phyloP scores from a whole-genome alignment of 92 coral and sea anemone genomes.

The Porites lobata region DNA sequence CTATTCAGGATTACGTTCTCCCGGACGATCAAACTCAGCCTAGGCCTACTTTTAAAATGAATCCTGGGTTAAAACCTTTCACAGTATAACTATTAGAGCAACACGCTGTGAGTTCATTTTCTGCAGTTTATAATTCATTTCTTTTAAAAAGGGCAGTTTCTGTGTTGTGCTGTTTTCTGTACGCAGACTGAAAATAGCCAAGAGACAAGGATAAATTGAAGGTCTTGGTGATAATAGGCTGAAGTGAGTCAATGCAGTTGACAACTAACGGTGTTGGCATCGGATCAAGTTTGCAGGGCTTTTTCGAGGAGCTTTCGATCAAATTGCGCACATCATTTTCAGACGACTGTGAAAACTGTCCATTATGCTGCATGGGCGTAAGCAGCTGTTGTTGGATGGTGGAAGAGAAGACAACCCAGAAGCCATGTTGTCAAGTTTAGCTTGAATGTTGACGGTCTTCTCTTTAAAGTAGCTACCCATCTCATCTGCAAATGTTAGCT shows the following conservation, averaged over 20 bases:
- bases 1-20: too few species aligned
- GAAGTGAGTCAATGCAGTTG: conserved; percentile 43
- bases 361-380: conserved; percentile 27
- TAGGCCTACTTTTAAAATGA: too few species aligned
- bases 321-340: neutral
- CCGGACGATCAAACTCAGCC: too few species aligned
- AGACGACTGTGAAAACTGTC: neutral
- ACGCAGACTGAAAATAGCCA: conserved; percentile 20
- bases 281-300: conserved; percentile 40
- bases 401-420: too few species aligned
- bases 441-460: conserved; percentile 33
- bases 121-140: too few species aligned
- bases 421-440: too few species aligned
- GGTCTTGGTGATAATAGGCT: conserved; percentile 50
- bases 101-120: too few species aligned
- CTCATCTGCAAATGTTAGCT: conserved; percentile 36
- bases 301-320: conserved; percentile 40
- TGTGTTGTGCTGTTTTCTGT: too few species aligned
- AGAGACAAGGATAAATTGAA: conserved; percentile 53
- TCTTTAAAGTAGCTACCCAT: conserved; percentile 52
- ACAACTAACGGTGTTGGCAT: conserved; percentile 51
- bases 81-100: too few species aligned
- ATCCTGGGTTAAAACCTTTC: too few species aligned
- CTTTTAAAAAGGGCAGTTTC: too few species aligned
- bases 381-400: conserved; percentile 15